Base-by-base conservation (phyloP, 2,888 invertebrate genomes). In the Ochlodes sylvanus region DNA sequence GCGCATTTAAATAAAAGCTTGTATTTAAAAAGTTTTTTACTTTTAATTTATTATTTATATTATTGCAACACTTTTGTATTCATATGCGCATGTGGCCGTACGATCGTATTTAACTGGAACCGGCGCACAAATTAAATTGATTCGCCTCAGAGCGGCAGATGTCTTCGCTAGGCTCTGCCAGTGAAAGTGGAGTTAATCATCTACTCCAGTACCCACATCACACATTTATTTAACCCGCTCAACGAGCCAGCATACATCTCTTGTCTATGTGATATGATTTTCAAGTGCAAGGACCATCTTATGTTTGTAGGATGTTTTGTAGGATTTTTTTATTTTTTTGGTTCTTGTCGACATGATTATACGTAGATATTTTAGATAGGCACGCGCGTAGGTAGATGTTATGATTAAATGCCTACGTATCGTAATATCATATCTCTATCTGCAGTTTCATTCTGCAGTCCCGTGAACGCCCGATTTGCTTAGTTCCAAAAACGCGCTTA, bases 121-220 rank as follows among this genome's bases (percentile, higher is more conserved):
- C 83, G 83, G 83, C 82, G 83, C 86, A 85, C 87, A 86, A 87
- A 88, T 87, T 88, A 90, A 89, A 87, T 86, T 80, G 85, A 83
- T 84, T 81, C 83, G 82, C 82, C 84, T 83, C 85, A 83, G 79
- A 84, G 79, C 77, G 79, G 78, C 85, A 83, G 86, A 88, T 85
- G 87, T 86, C 87, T 86, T 85, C 79, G 83, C 79, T 81, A 58
- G 77, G 79, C 81, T 78, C 78, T 72, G 76, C 73, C 70, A 86
- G 88, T 86, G 89, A 88, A 88, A 89, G 89, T 87, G 27, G 27
- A 44, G 32, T 15, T 52, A 67, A 61, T 66, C 65, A 66, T 66
- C 57, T 47, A 66, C n/a, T 38, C 7, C 19, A 50, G 44, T 63
- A 50, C 32, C 15, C 50, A 44, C 17, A 52, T 66, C 60, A 54